Percentiles rank a stretch among this genome's conserved stretches.
Evolutionary conservation across 2,113 vertebrate species (phyloP).

Genomic region (human): GRCh38 chr6:63189501-63190000

Average conservation of each 20-base stretch:
- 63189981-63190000: background rate
- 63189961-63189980: background rate
- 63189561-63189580: background rate
- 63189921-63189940: background rate
- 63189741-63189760: background rate
- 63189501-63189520: background rate
- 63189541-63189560: background rate
- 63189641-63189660: background rate
- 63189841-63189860: rapidly evolving
- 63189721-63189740: background rate
- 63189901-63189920: background rate
- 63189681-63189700: background rate
- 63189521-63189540: background rate
- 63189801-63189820: background rate
- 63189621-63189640: background rate
- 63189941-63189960: background rate
- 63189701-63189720: background rate
- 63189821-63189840: background rate
- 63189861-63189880: background rate
- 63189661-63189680: background rate
- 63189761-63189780: background rate
- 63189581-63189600: background rate
- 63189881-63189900: background rate
- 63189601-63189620: background rate
- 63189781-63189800: background rate